phyloP scores from a whole-genome alignment of 2,888 invertebrate genomes.

The Philhelius pedissequus region DNA sequence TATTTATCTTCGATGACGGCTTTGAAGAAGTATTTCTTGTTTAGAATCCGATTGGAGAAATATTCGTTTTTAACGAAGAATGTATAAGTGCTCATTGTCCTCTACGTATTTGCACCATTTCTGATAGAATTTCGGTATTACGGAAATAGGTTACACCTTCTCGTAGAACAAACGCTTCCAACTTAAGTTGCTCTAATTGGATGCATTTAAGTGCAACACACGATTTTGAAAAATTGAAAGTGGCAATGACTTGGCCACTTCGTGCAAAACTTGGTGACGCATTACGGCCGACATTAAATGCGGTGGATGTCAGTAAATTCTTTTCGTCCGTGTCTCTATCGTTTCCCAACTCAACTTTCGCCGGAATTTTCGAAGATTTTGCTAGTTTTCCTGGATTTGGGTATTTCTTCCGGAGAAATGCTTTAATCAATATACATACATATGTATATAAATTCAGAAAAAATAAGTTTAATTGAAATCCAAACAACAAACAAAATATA shows the following conservation, averaged over 20 bases:
- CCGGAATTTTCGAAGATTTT: too few species aligned
- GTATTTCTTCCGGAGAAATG: too few species aligned
- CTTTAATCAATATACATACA: too few species aligned
- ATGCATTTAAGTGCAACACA: conserved; percentile 92
- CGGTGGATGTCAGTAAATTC: too few species aligned
- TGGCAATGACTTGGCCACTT: conserved; percentile 78
- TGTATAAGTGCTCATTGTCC: conserved; percentile 79
- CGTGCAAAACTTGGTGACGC: conserved; percentile 77
- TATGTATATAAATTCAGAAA: too few species aligned
- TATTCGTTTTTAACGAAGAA: conserved; percentile 94
- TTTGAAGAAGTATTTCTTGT: conserved; percentile 96
- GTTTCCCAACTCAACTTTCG: too few species aligned
- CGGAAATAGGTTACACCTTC: conserved; percentile 89
- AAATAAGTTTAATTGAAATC: too few species aligned
- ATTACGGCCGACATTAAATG: conserved; percentile 75
- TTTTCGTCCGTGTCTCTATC: too few species aligned
- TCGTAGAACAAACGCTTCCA: conserved; percentile 97
- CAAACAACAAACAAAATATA: too few species aligned
- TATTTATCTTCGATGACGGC: conserved; percentile 93
- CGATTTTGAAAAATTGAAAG: conserved; percentile 86
- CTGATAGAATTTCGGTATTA: conserved; percentile 93
- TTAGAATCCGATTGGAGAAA: conserved; percentile 90
- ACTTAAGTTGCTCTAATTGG: conserved; percentile 90
- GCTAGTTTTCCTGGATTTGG: too few species aligned
- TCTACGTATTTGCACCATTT: conserved; percentile 86